These are phyloP conservation scores for Phymanthus crucifer DNA, from an alignment of 92 coral and sea anemone genomes.

Conservation along the genomic window DNA sequence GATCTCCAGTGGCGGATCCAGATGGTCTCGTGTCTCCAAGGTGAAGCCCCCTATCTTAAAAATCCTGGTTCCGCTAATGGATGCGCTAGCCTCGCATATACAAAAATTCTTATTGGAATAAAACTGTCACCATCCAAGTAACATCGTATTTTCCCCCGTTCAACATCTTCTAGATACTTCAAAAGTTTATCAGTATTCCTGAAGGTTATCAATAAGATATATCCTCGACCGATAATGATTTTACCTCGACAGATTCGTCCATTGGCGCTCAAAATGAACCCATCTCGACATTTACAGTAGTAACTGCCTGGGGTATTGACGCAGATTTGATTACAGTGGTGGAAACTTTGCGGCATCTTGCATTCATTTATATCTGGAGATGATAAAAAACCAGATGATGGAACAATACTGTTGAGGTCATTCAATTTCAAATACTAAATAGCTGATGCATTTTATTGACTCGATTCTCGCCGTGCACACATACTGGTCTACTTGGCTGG, in stretches of 20 bases:
- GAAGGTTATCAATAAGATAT: background rate
- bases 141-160: no score
- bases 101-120: no score
- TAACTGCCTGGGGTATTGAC: conserved; percentile 92
- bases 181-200: background rate
- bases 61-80: no score
- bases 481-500: no score
- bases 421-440: background rate
- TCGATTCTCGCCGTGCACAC: background rate
- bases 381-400: background rate
- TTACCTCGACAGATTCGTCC: conserved; percentile 87
- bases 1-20: no score
- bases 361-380: conserved; percentile 81
- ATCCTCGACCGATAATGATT: no score
- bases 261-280: conserved; percentile 89
- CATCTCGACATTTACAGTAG: conserved; percentile 79
- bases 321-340: conserved; percentile 87
- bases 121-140: no score
- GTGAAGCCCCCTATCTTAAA: no score
- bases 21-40: no score
- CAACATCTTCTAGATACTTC: no score
- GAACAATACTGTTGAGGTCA: background rate
- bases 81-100: no score
- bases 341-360: conserved; percentile 56
- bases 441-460: background rate